These are phyloP conservation scores for Crotalus horridus DNA, from an alignment of 2,113 vertebrate genomes.

Conservation along the genomic window DNA sequence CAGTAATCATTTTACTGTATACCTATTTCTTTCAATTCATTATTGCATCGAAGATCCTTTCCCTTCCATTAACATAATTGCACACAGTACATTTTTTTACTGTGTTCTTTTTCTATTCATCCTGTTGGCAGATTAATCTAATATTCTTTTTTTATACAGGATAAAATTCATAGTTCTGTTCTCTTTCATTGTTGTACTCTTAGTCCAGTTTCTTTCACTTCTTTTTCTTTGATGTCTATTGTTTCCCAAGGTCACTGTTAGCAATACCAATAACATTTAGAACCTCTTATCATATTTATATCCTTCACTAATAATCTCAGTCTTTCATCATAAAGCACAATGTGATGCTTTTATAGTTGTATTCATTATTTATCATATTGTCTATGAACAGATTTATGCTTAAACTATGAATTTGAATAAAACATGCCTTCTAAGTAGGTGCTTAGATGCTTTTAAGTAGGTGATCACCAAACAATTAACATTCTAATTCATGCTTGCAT, in stretches of 20 bases:
- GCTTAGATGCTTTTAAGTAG: neutral
- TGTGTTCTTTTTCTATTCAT: neutral
- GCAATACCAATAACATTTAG: neutral
- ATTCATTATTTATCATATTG: neutral
- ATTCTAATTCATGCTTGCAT: neutral
- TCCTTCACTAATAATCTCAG: neutral
- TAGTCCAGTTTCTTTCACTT: neutral
- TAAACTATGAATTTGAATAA: neutral
- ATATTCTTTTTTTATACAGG: neutral
- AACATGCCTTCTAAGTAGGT: neutral
- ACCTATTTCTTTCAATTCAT: neutral
- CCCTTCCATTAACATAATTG: neutral
- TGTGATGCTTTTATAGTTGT: neutral
- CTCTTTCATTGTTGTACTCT: neutral
- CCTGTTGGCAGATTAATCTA: neutral
- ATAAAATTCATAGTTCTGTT: neutral
- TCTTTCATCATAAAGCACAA: neutral
- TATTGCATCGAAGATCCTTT: neutral
- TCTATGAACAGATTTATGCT: neutral
- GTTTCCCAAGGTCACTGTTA: neutral
- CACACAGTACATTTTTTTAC: neutral
- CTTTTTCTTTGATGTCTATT: neutral
- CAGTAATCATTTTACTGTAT: neutral
- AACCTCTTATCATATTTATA: neutral
- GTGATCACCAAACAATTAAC: neutral